Evolutionary conservation across 2,888 invertebrate species (phyloP), one percentile per base, ranked within the genome.

Genomic region (Stratiomys singularior): DNA sequence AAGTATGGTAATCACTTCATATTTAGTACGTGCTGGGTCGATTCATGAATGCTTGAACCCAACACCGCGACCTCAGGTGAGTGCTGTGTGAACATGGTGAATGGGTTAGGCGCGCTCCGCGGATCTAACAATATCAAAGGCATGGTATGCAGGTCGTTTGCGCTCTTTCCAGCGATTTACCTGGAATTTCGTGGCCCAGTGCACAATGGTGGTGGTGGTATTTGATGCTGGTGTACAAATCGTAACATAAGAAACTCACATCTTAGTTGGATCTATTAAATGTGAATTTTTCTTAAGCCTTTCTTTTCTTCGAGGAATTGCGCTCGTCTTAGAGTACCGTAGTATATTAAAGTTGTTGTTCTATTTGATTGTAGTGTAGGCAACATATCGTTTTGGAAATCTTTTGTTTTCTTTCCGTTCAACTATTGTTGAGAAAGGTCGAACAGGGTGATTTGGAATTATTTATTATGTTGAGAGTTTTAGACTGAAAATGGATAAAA

Each of bases 11-110:
- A 74, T 74, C 60, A 74, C 74, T 72, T 71, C 28, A 23, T 58
- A 74, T 58, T 37, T 30, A 74, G 74, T 37, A 74, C 74, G 74
- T 74, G 74, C 60, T 60, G 58, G 74, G 60, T 74, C 23, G 60
- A 60, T 21, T 21, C 44, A 25, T 74, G 27, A 37, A 74, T 74
- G 52, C 58, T 30, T 37, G 52, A 74, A 74, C 74, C n/a, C 18
- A 27, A 15, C 52, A 28, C 37, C 37, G 3, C 46, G 71, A 72
- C 71, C 71, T 52, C 28, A 37, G 37, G 37, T 37, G 37, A 37
- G 37, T 9, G 37, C 9, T n/a, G 66, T 64, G 25, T 28, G 66
- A n/a, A n/a, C 37, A 66, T 21, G 25, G 30, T 30, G 25, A 47
- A 47, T 47, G 69, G 69, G 23, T 47, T 46, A 18, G 69, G 13